phyloP scores from a whole-genome alignment of 2,888 invertebrate genomes.

The Mesorhabditis sp. region DNA sequence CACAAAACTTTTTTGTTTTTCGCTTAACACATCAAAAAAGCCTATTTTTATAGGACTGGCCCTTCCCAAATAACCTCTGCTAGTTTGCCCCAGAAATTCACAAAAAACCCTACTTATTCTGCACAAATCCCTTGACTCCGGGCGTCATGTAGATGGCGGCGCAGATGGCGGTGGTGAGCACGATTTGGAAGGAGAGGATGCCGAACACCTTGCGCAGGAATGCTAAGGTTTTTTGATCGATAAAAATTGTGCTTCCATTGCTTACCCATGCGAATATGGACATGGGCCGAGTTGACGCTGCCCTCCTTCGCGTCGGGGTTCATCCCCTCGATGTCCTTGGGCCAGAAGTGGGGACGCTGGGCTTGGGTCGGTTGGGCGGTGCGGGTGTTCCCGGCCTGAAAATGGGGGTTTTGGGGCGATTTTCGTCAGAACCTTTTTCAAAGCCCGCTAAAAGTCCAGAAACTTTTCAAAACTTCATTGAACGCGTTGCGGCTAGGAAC shows the following conservation, averaged over 20 bases:
- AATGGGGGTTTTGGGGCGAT: not conserved
- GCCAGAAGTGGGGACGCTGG: not conserved
- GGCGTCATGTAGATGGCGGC: slow-evolving; percentile 59
- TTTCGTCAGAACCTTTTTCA: no score
- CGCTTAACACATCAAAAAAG: no score
- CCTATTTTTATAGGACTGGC: no score
- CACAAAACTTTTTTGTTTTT: no score
- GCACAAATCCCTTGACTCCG: slow-evolving; percentile 59
- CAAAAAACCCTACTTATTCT: slow-evolving; percentile 48
- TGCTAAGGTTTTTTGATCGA: slow-evolving; percentile 56
- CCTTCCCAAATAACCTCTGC: no score
- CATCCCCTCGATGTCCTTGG: slow-evolving; percentile 5
- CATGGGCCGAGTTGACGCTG: not conserved
- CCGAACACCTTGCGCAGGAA: slow-evolving; percentile 84
- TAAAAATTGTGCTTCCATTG: not conserved
- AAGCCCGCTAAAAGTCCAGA: no score
- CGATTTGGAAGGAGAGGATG: slow-evolving; percentile 73
- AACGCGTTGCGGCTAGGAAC: no score
- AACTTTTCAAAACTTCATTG: no score
- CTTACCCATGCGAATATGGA: not conserved
- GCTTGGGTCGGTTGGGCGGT: not conserved
- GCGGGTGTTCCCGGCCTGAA: slow-evolving; percentile 1
- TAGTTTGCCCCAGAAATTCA: not conserved
- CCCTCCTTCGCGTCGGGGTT: slow-evolving; percentile 3
- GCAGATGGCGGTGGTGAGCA: slow-evolving; percentile 67